Evolutionary conservation across 2,797 vertebrate species (phyloP).

Genomic region (Clarias platycephalus): DNA sequence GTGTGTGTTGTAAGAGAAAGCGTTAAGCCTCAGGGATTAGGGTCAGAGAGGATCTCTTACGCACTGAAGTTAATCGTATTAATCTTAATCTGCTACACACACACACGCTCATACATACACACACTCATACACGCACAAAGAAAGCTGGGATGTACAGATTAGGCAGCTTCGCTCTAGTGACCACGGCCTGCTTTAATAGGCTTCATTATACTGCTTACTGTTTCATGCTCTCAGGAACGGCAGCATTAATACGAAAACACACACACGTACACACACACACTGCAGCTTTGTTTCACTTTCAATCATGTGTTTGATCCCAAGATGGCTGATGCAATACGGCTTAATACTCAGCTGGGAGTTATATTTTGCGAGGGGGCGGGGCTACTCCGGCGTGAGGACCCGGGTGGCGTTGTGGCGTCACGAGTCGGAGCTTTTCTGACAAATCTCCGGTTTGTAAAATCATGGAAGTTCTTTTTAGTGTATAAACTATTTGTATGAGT

Average conservation of each 20-base stretch:
- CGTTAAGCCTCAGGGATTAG: constrained; percentile 72
- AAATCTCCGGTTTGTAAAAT: neutral
- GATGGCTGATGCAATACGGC: neutral
- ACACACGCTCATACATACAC: constrained; percentile 39
- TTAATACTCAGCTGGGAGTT: too few relatives aligned
- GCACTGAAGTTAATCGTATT: constrained; percentile 70
- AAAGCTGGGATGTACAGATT: constrained; percentile 11
- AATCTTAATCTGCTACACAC: constrained; percentile 54
- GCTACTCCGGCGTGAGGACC: too few relatives aligned
- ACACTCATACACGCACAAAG: constrained; percentile 34
- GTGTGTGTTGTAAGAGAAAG: constrained; percentile 56
- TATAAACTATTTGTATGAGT: neutral
- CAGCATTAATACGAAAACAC: neutral
- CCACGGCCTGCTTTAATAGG: constrained; percentile 13
- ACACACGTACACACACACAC: too few relatives aligned
- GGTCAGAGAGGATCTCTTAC: constrained; percentile 71
- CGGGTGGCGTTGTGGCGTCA: neutral
- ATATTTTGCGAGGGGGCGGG: too few relatives aligned
- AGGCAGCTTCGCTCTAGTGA: constrained; percentile 2
- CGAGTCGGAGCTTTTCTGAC: neutral
- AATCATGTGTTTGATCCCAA: neutral
- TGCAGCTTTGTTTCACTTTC: neutral
- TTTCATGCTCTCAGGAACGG: neutral
- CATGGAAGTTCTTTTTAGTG: neutral
- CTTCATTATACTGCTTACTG: neutral